A percentile compares a stretch with the other conserved stretches of the same genome.
These are phyloP conservation scores for Lamprotornis superbus DNA, from an alignment of 2,113 vertebrate species.

Conservation along the genomic window DNA sequence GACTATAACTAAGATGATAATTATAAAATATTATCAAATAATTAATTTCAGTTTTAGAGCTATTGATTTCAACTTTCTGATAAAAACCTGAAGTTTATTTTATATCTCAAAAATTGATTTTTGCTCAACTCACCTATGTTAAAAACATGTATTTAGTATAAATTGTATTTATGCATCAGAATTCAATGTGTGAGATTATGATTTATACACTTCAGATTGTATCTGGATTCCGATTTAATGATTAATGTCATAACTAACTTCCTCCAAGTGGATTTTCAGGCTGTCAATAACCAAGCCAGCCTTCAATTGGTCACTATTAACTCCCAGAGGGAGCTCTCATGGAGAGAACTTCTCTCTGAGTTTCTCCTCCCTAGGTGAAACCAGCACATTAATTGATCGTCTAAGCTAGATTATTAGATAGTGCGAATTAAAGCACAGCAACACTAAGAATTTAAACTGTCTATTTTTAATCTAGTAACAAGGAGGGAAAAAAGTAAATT, in stretches of 20 bases:
- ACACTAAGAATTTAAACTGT: not conserved
- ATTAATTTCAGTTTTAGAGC: not conserved
- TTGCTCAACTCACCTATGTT: not conserved
- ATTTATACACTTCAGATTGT: not conserved
- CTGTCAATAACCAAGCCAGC: too few relatives aligned
- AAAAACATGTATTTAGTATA: not conserved
- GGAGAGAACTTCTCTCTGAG: too few relatives aligned
- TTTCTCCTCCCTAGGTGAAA: too few relatives aligned
- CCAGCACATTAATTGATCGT: not conserved
- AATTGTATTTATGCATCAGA: not conserved
- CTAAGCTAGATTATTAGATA: not conserved
- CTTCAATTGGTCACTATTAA: too few relatives aligned
- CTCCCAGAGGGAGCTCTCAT: too few relatives aligned
- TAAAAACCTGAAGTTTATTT: not conserved
- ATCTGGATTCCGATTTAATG: not conserved
- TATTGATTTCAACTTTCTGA: not conserved
- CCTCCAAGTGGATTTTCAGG: too few relatives aligned
- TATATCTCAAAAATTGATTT: not conserved
- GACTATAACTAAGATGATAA: not conserved
- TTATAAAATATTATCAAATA: not conserved
- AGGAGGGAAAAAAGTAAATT: fast-evolving
- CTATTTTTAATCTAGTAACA: not conserved
- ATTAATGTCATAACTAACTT: not conserved
- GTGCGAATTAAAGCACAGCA: not conserved
- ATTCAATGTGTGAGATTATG: not conserved